Evolutionary conservation across 1,140 invertebrate genomes (phyloP), one percentile per base, ranked within the genome.

Genomic region (Mesaphorura yosii): DNA sequence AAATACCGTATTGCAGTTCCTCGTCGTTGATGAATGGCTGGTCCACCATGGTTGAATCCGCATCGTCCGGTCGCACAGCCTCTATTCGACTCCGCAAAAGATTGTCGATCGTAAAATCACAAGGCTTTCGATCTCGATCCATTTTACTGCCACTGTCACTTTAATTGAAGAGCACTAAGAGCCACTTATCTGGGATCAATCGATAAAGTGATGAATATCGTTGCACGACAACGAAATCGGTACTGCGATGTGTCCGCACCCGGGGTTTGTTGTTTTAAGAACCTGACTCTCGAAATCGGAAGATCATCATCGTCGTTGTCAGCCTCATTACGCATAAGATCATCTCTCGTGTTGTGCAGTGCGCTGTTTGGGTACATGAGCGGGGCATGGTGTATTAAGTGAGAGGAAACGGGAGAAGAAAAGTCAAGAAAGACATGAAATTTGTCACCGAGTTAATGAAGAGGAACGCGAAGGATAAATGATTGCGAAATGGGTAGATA

Each of bases 371-470:
- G 10, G n/a, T 10, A 34, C 10, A 34, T 10, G n/a, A 34, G 31
- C 10, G n/a, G n/a, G 10, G n/a, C 10, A 34, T 10, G 31, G 10
- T n/a, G n/a, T 10, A 34, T 34, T n/a, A 15, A 47, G 25, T 26
- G 23, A 25, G 44, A 47, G 45, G 45, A 23, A 10, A 12, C 7
- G 45, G 45, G 28, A 27, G 45, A 47, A 29, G 22, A 20, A 12
- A 44, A 12, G 20, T 10, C 20, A 56, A 52, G 49, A 41, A 53
- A 51, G 59, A 52, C 49, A 29, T 56, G 57, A 59, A 63, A 63
- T 63, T 63, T 63, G 61, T 63, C 61, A 63, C 57, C 54, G 55
- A 57, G 61, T 59, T 63, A 63, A 63, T 63, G 61, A 63, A 63
- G 61, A 63, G 61, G 57, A 63, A 63, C 61, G 55, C 31, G 39